Percentiles rank a stretch among this genome's conserved stretches.
These are phyloP conservation scores for Petrophora chlorosata DNA, from an alignment of 2,888 invertebrate species.

Conservation along the genomic window DNA sequence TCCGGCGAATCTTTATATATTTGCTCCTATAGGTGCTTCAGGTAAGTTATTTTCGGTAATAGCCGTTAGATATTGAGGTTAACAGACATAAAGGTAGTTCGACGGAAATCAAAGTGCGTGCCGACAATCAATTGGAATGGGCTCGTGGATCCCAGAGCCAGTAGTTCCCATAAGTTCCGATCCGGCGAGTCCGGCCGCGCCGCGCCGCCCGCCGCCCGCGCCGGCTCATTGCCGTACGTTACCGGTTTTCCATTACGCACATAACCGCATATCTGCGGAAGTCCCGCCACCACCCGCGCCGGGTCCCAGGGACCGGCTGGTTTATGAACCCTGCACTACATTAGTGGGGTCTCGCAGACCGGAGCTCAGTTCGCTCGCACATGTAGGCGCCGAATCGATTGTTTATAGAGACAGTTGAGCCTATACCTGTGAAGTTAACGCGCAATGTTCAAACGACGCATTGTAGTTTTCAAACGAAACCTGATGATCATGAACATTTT, in stretches of 20 bases:
- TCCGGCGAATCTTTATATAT: background rate
- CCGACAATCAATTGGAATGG: background rate
- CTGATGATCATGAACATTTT: too few species aligned
- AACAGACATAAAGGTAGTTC: background rate
- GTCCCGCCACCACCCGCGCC: background rate
- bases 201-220: background rate
- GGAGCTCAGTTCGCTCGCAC: background rate
- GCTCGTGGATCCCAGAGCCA: background rate
- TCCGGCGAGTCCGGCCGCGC: background rate
- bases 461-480: too few species aligned
- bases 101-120: background rate
- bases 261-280: background rate
- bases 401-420: too few species aligned
- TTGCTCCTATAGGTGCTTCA: background rate
- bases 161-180: background rate
- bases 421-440: background rate
- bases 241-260: slow-evolving; percentile 2
- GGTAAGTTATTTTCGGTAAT: background rate
- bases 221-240: background rate
- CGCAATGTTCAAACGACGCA: background rate
- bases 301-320: background rate
- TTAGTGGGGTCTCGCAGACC: background rate
- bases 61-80: background rate
- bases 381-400: background rate
- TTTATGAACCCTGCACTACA: background rate